Base-by-base conservation (phyloP, 2,888 invertebrate species). In the Drosophila kuntzei region DNA sequence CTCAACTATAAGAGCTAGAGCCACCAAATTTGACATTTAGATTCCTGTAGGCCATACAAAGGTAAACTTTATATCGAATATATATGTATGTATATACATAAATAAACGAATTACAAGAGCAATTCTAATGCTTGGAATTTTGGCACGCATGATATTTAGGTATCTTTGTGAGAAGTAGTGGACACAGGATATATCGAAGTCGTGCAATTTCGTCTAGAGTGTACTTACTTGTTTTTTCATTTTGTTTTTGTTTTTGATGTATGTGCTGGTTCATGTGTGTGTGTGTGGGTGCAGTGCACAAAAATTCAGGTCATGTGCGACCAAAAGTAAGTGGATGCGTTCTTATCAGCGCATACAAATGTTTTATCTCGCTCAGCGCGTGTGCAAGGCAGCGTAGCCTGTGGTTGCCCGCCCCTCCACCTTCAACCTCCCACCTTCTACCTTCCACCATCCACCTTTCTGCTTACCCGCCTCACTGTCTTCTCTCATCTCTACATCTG, bases 241-340 rank as follows among this genome's bases (percentile, higher is more conserved):
- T 32, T 41, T 11, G 7, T 11, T 29, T 62, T 29, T 49, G 25
- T 32, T 18, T 27, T 59, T 60, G 43, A 54, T 54, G 22, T 54
- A 60, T 59, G 14, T 60, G 18, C 58, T 27, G 11, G 46, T 20
- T 22, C 44, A 16, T 39, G 34, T 37, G 34, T 39, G 43, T 27
- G 8, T 32, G 22, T 34, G 39, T 44, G 14, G 18, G 7, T 44
- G 66, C 46, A 65, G 36, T 71, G 68, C 68, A 78, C 76, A 71
- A 76, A 78, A 80, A 85, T 85, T 85, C 87, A 87, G 80, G 85
- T 85, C 85, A 85, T 87, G 85, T 80, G 79, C 85, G 87, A 83
- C 79, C 77, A 82, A 85, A 87, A 85, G 85, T 85, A 85, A 85
- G 87, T 87, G 85, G 85, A 85, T 85, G 87, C 85, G 85, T 80